Evolutionary conservation across 1,140 invertebrate genomes (phyloP).

Genomic region (Aphaenogaster ashmeadi): DNA sequence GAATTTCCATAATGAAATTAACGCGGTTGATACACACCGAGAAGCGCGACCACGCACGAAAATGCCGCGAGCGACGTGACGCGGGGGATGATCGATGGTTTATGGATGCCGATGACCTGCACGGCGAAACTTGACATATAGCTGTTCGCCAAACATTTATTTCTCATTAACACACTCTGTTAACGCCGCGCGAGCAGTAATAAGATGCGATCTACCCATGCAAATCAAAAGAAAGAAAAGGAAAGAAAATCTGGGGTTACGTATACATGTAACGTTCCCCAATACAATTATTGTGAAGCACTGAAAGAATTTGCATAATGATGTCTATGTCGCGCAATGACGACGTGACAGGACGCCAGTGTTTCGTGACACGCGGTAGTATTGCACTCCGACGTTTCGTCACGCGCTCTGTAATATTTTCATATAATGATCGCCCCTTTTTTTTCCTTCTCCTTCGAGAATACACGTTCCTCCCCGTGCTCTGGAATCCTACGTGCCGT

Average conservation of each 20-base stretch:
- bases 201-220: neutral
- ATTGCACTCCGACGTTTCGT: neutral
- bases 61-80: conserved; percentile 26
- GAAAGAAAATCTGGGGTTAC: neutral
- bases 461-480: neutral
- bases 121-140: conserved; percentile 6
- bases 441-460: neutral
- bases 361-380: conserved; percentile 26
- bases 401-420: conserved; percentile 25
- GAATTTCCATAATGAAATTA: conserved; percentile 65
- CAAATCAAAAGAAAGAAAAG: neutral
- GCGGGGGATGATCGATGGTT: conserved; percentile 46
- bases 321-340: neutral
- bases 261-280: neutral
- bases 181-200: conserved; percentile 14
- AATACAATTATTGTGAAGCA: neutral
- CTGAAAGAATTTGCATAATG: neutral
- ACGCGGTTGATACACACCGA: conserved; percentile 30
- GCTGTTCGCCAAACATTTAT: conserved; percentile 9
- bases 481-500: conserved; percentile 40
- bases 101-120: conserved; percentile 24
- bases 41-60: conserved; percentile 22
- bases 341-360: neutral
- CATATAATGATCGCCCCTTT: conserved; percentile 23
- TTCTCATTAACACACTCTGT: conserved; percentile 32